Evolutionary conservation across 2,797 vertebrate species (phyloP).

Genomic region (Eulemur coronatus): DNA sequence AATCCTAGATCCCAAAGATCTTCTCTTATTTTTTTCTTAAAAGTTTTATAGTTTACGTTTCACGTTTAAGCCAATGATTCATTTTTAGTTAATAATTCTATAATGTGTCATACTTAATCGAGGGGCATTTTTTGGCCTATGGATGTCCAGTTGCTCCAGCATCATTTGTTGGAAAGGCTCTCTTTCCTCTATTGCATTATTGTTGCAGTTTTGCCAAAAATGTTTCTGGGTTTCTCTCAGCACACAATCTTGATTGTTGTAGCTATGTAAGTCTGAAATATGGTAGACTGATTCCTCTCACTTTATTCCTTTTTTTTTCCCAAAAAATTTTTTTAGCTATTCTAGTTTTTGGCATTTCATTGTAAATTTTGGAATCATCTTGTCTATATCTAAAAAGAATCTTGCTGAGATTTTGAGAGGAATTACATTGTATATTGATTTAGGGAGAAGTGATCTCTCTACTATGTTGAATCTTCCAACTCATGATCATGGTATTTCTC

Average conservation of each 20-base stretch:
- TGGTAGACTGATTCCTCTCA: not conserved
- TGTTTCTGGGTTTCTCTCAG: not conserved
- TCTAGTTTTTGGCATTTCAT: constrained; percentile 8
- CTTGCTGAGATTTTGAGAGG: not conserved
- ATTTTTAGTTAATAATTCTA: constrained; percentile 25
- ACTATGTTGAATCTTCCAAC: not conserved
- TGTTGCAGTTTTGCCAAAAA: constrained; percentile 6
- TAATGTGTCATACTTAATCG: not conserved
- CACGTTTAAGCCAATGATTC: not conserved
- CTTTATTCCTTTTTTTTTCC: not conserved
- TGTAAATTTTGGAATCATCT: constrained; percentile 20
- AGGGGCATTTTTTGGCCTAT: not conserved
- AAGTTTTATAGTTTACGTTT: constrained; percentile 37
- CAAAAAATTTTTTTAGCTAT: not conserved
- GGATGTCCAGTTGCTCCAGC: not conserved
- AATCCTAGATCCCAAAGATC: not conserved
- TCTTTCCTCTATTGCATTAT: not conserved
- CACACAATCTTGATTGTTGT: not conserved
- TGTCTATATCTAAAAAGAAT: not conserved
- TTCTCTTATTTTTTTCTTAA: not conserved
- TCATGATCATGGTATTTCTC: not conserved
- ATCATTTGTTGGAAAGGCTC: not conserved
- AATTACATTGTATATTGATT: not conserved
- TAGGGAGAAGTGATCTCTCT: constrained; percentile 12
- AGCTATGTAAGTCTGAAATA: not conserved